phyloP scores from a whole-genome alignment of 2,113 vertebrate species.

The Cranoglanis bouderius region DNA sequence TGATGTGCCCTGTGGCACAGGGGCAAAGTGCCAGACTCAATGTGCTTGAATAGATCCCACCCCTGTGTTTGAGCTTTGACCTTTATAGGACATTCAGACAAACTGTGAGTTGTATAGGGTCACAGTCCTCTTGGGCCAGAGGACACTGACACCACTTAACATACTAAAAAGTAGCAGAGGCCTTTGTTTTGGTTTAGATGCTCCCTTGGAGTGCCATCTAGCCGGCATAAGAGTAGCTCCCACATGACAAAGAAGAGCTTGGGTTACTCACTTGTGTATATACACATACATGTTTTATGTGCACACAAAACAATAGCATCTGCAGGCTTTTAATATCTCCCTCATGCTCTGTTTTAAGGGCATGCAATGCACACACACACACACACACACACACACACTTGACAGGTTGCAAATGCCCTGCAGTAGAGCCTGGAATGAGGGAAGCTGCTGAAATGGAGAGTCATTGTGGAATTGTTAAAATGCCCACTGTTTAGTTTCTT shows the following conservation, averaged over 20 bases:
- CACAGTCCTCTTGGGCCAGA: conserved; percentile 27
- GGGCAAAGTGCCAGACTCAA: conserved; percentile 36
- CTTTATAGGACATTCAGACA: conserved; percentile 46
- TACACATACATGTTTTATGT: conserved; percentile 14
- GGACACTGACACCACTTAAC: conserved; percentile 28
- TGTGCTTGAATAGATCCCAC: conserved; percentile 31
- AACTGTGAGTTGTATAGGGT: conserved; percentile 40
- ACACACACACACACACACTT: conserved; percentile 24
- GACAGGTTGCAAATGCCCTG: conserved; percentile 6
- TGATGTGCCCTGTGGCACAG: conserved; percentile 31
- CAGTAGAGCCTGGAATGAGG: background rate
- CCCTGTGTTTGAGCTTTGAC: conserved; percentile 42
- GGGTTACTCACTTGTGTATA: background rate
- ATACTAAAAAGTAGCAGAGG: conserved; percentile 6
- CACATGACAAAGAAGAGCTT: background rate
- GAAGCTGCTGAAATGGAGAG: conserved; percentile 32
- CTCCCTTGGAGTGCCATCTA: conserved; percentile 23
- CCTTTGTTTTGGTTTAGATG: background rate
- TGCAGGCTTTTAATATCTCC: conserved; percentile 19
- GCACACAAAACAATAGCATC: conserved; percentile 24
- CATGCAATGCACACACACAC: background rate
- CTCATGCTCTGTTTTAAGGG: conserved; percentile 13
- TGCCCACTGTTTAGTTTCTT: conserved; percentile 39
- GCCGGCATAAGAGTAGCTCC: conserved; percentile 1
- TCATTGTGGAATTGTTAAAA: conserved; percentile 35